Evolutionary conservation across 2,888 invertebrate genomes (phyloP), one percentile per base, ranked within the genome.

Genomic region (Amblyjoppa fuscipennis): DNA sequence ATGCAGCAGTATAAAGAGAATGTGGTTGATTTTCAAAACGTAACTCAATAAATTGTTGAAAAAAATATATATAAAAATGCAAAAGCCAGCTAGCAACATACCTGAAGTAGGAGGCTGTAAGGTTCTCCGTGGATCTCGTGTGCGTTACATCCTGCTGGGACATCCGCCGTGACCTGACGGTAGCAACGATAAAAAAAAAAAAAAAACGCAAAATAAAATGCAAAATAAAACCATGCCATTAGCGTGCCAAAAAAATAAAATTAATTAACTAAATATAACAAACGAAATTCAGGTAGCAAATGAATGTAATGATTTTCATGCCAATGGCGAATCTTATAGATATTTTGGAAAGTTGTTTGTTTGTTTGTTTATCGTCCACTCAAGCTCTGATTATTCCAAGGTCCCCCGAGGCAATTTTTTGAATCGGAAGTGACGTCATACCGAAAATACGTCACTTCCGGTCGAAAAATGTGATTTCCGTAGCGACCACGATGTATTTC

Each of bases 101-200:
- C 94, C 94, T 94, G 91, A 92, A 92, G 81, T 92, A 93, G 45
- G 92, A 88, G 28, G 90, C 87, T 56, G 91, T 86, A 68, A 94
- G 92, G 87, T 93, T 94, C 86, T 93, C 94, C 69, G 93, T 93
- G 38, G 94, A 94, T 90, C 93, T 93, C 84, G 93, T 91, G 81
- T 91, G 92, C 64, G 92, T 91, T 89, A 96, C 96, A 95, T 98
- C 98, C 95, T 97, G 88, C 74, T 97, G 97, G 92, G 98, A 98
- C 94, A 97, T 97, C 94, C 98, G 97, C 94, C 98, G 97, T 95
- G 97, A 97, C 97, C 98, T 98, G 96, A 73, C 77, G 80, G 80
- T 83, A 74, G 73, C 80, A 86, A 85, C 81, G 83, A 20, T 20
- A 20, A 20, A 20, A 20, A 81, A 66, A 83, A 86, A 86, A 78